phyloP scores from a whole-genome alignment of 2,888 invertebrate species.

The Drosophila stalkeri region DNA sequence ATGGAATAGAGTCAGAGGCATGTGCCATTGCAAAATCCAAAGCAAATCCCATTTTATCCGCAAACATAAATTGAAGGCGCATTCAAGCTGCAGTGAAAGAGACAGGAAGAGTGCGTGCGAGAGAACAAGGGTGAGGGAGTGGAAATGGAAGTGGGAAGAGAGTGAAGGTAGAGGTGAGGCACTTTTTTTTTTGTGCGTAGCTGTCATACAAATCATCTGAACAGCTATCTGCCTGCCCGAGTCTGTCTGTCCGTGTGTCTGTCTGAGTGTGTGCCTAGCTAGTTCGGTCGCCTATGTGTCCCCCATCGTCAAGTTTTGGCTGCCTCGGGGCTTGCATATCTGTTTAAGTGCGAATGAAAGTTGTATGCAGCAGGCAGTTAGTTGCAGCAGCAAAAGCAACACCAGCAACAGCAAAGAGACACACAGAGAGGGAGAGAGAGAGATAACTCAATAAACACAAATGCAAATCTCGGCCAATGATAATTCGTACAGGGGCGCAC shows the following conservation, averaged over 20 bases:
- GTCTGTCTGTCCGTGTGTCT: slow-evolving; percentile 13
- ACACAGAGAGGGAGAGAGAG: slow-evolving; percentile 43
- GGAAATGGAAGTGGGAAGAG: neutral
- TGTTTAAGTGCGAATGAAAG: slow-evolving; percentile 76
- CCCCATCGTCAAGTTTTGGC: slow-evolving; percentile 66
- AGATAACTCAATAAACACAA: slow-evolving; percentile 78
- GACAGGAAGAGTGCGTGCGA: neutral
- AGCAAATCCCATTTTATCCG: slow-evolving; percentile 80
- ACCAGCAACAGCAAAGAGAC: slow-evolving; percentile 32
- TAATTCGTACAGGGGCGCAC: slow-evolving; percentile 16
- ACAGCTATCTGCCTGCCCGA: slow-evolving; percentile 29
- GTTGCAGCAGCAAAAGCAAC: slow-evolving; percentile 42
- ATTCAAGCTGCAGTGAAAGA: slow-evolving; percentile 63
- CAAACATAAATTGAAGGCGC: slow-evolving; percentile 80
- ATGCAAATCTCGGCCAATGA: slow-evolving; percentile 65
- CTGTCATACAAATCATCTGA: slow-evolving; percentile 78
- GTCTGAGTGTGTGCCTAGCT: slow-evolving; percentile 9
- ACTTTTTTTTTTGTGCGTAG: slow-evolving; percentile 43
- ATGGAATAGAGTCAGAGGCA: slow-evolving; percentile 39
- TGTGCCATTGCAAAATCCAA: slow-evolving; percentile 56
- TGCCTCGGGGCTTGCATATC: slow-evolving; percentile 45
- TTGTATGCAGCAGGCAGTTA: slow-evolving; percentile 54
- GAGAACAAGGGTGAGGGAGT: neutral
- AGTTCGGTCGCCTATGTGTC: neutral
- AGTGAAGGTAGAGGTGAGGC: neutral